Percentiles rank a stretch among this genome's conserved stretches.
Evolutionary conservation across 2,113 vertebrate genomes (phyloP).

Genomic region (Nothoprocta pentlandii): DNA sequence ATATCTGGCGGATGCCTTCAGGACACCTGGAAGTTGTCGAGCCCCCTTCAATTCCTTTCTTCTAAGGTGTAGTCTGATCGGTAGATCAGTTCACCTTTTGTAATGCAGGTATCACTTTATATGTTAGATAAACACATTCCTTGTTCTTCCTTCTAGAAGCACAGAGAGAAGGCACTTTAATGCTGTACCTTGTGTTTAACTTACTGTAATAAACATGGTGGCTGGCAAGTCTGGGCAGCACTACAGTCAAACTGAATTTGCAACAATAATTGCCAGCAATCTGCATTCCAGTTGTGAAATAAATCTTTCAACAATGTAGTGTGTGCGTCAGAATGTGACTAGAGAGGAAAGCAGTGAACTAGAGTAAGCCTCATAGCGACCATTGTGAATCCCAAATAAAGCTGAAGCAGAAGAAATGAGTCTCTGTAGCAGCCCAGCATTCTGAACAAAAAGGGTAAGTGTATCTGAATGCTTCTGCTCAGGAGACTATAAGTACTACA

Average conservation of each 20-base stretch:
- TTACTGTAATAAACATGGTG: constrained; percentile 48
- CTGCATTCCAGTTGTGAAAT: constrained; percentile 73
- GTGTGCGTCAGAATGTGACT: constrained; percentile 67
- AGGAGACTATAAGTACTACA: neutral
- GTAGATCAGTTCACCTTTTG: neutral
- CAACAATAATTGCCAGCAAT: constrained; percentile 64
- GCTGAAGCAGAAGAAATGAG: constrained; percentile 8
- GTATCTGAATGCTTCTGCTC: neutral
- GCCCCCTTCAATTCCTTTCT: neutral
- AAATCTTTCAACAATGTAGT: constrained; percentile 65
- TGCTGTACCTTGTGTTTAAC: constrained; percentile 30
- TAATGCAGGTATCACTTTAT: neutral
- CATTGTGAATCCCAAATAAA: constrained; percentile 38
- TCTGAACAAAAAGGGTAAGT: neutral
- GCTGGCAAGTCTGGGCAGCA: constrained; percentile 68
- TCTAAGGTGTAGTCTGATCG: neutral
- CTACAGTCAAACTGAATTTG: constrained; percentile 62
- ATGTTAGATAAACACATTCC: neutral
- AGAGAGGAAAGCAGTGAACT: constrained; percentile 47
- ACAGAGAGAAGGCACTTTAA: neutral
- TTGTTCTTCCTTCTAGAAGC: neutral
- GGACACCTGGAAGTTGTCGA: neutral
- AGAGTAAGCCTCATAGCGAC: constrained; percentile 38
- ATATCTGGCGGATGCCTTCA: neutral
- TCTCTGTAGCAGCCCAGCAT: neutral